Percentiles rank a stretch among this genome's conserved stretches.
Conservation (phyloP, 2,113 vertebrate genomes). For the Tachysurus vachellii region DNA sequence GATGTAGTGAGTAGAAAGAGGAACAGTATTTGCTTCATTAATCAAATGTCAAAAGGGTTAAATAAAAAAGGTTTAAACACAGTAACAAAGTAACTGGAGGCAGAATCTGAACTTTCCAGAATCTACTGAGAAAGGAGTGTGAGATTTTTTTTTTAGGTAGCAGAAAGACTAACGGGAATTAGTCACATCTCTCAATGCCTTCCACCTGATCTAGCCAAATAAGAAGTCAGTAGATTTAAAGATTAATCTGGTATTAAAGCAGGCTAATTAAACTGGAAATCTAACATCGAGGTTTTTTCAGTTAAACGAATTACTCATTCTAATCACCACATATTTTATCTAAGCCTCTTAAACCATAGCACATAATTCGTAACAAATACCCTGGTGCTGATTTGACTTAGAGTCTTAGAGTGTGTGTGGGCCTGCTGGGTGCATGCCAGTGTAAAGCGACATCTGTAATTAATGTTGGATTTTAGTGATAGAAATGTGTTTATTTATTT, state of each 20-base stretch:
- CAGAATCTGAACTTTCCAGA: neutral
- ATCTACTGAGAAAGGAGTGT: neutral
- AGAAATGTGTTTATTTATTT: too few relatives aligned
- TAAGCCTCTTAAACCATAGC: neutral
- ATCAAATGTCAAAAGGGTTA: neutral
- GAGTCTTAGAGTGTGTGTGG: neutral
- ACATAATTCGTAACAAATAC: neutral
- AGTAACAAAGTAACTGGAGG: neutral
- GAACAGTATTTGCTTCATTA: neutral
- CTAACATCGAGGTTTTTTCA: neutral
- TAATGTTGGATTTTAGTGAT: neutral
- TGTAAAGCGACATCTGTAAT: neutral
- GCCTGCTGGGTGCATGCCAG: neutral
- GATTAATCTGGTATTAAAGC: neutral
- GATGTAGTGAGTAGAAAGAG: neutral
- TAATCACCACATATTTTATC: neutral
- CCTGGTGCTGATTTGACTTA: neutral
- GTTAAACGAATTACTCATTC: neutral
- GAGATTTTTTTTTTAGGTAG: neutral
- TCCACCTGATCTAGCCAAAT: neutral
- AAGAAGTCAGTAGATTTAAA: neutral
- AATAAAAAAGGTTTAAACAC: neutral
- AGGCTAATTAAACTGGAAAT: neutral
- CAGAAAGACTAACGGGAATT: neutral
- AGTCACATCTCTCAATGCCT: neutral